phyloP scores from a whole-genome alignment of 2,888 invertebrate species.

The Gandaritis pyraliata region DNA sequence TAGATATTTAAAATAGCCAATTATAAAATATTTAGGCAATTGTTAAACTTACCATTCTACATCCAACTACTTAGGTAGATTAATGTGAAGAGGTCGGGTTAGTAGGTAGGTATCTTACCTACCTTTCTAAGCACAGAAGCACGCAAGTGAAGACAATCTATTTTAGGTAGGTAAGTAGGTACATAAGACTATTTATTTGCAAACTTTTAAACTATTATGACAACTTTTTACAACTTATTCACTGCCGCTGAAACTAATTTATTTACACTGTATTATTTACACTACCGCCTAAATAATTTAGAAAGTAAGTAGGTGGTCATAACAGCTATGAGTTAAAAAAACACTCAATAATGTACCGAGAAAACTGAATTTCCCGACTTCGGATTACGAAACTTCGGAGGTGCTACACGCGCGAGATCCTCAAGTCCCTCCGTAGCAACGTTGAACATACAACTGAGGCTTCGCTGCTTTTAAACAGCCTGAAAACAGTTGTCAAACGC shows the following conservation, averaged over 20 bases:
- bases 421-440: conserved; percentile 56
- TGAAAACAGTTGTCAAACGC: conserved; percentile 65
- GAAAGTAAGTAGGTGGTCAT: neutral
- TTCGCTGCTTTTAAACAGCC: conserved; percentile 55
- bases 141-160: neutral
- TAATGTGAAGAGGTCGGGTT: too few species aligned
- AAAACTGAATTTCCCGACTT: conserved; percentile 39
- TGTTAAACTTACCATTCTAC: neutral
- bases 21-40: too few species aligned
- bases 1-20: too few species aligned
- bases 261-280: neutral
- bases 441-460: conserved; percentile 70
- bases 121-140: neutral
- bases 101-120: too few species aligned
- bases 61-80: neutral
- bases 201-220: neutral
- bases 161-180: too few species aligned
- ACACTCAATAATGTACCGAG: neutral
- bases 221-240: neutral
- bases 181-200: too few species aligned
- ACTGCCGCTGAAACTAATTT: neutral
- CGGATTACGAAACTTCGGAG: conserved; percentile 64
- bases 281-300: neutral
- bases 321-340: neutral
- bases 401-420: conserved; percentile 38